Conservation (phyloP, 1,140 invertebrate genomes). For the Calliphora vicina region DNA sequence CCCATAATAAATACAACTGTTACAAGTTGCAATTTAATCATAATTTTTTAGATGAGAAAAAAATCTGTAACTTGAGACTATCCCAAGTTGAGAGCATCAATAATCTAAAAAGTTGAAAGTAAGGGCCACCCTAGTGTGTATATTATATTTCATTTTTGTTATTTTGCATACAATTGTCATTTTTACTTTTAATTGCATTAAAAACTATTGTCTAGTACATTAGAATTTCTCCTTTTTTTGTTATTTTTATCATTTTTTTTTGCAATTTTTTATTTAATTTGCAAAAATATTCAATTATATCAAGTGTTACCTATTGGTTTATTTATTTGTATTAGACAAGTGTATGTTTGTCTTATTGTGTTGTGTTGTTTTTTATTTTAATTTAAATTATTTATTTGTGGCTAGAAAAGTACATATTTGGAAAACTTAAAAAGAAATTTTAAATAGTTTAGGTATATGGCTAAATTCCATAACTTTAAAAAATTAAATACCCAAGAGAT, state of each 20-base stretch:
- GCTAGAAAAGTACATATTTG: not conserved
- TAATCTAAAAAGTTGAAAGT: too few relatives aligned
- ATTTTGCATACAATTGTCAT: not conserved
- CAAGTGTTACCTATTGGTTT: constrained; percentile 26
- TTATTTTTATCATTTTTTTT: not conserved
- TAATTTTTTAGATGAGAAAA: too few relatives aligned
- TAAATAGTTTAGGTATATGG: too few relatives aligned
- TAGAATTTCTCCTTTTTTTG: not conserved
- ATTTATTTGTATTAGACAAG: not conserved
- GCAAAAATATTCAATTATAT: constrained; percentile 19
- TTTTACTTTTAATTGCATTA: constrained; percentile 1
- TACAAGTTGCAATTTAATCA: too few relatives aligned
- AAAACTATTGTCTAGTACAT: not conserved
- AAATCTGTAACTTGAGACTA: too few relatives aligned
- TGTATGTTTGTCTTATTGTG: not conserved
- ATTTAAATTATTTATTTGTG: not conserved
- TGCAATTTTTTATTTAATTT: not conserved
- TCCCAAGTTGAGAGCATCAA: too few relatives aligned
- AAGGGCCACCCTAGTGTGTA: too few relatives aligned
- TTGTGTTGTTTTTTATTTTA: not conserved
- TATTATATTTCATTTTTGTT: not conserved
- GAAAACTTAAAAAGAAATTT: too few relatives aligned
- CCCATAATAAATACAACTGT: too few relatives aligned
- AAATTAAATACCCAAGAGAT: too few relatives aligned
- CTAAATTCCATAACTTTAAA: too few relatives aligned